Evolutionary conservation across 2,888 invertebrate genomes (phyloP), one percentile per base, ranked within the genome.

Genomic region (Tetragonula carbonaria): DNA sequence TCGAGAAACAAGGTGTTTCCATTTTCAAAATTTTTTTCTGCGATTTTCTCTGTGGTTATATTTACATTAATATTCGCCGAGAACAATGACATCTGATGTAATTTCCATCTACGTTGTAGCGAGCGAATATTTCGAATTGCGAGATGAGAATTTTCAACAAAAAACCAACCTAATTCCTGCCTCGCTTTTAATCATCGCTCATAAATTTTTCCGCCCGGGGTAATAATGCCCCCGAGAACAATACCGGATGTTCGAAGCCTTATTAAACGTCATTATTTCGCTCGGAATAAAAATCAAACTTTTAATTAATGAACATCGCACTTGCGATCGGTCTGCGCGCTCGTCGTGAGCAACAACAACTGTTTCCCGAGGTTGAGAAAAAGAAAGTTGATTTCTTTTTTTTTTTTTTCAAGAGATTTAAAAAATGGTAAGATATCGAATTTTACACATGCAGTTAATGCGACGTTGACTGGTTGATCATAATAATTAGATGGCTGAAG

Each of bases 251-350:
- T 68, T 28, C 16, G 33, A 11, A 16, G 11, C 33, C 28, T 65
- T 33, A 45, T 45, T 45, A 45, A 21, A 51, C 51, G 4, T 28
- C 6, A 18, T 51, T 68, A 45, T n/a, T 16, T n/a, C 3, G 18
- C 33, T 65, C 38, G 21, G 21, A n/a, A 65, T 13, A 65, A 38
- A 21, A 21, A 21, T 13, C 13, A 65, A 38, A 38, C n/a, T 66
- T 66, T 66, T 68, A 68, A 68, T 68, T 51, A 68, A 68, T 14
- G n/a, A n/a, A 66, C 45, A n/a, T n/a, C 38, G 38, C 14, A n/a
- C 2, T 2, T 11, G 33, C 1, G 28, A 33, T 38, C 57, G 13
- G n/a, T 57, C 5, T 13, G n/a, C n/a, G 38, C 57, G 13, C n/a
- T 57, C n/a, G 57, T n/a, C 5, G 45, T 2, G 45, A 45, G 45